Conservation (phyloP, 2,888 invertebrate species). For the Pterostichus niger region DNA sequence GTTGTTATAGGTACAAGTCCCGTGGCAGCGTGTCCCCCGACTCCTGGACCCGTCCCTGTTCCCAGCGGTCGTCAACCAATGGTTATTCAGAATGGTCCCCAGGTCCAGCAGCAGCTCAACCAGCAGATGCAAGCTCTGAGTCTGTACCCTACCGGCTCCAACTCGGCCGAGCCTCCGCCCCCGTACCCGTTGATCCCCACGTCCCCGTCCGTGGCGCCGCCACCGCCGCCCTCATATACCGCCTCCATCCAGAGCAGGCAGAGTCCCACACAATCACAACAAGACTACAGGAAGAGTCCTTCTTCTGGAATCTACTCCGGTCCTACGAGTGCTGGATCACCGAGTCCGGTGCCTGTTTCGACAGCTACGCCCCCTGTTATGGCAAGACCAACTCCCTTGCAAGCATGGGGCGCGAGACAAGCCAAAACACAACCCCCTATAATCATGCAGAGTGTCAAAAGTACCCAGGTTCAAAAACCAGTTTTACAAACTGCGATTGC, state of each 20-base stretch:
- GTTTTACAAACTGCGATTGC: constrained; percentile 96
- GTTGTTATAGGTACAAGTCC: constrained; percentile 83
- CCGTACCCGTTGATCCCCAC: constrained; percentile 79
- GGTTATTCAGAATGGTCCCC: constrained; percentile 90
- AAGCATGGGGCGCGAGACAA: constrained; percentile 92
- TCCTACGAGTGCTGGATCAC: constrained; percentile 89
- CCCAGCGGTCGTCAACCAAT: constrained; percentile 83
- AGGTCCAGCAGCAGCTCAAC: constrained; percentile 90
- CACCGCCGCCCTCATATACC: constrained; percentile 91
- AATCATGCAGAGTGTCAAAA: constrained; percentile 97
- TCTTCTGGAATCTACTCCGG: constrained; percentile 93
- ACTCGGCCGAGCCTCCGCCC: constrained; percentile 82
- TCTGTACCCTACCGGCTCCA: constrained; percentile 84
- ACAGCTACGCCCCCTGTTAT: constrained; percentile 82
- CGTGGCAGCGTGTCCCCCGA: constrained; percentile 84
- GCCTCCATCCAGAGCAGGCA: constrained; percentile 93
- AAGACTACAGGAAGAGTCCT: constrained; percentile 91
- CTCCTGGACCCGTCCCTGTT: constrained; percentile 73
- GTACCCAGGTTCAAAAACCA: constrained; percentile 97
- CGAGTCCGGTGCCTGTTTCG: constrained; percentile 86
- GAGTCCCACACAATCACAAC: constrained; percentile 87
- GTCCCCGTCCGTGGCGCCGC: constrained; percentile 81
- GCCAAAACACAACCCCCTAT: constrained; percentile 95
- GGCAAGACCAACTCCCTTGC: constrained; percentile 89
- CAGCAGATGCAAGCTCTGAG: constrained; percentile 94